Conservation (phyloP, 2,113 vertebrate species). For the Sitta europaea region DNA sequence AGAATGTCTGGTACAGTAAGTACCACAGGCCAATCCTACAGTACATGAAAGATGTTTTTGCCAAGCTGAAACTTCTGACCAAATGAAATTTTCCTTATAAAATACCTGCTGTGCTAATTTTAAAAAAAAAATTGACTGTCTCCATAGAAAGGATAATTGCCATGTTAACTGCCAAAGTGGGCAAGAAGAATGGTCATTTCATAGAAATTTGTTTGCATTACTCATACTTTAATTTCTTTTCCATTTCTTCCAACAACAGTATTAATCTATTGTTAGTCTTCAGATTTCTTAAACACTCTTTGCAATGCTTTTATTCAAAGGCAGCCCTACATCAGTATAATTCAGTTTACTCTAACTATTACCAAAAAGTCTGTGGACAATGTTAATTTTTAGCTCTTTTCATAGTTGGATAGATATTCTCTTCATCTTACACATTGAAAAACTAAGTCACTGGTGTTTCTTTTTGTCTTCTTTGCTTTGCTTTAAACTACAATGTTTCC, state of each 20-base stretch:
- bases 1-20: background rate
- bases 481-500: slow-evolving; percentile 6
- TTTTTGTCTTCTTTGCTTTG: background rate
- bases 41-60: slow-evolving; percentile 6
- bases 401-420: background rate
- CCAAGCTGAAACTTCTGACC: background rate
- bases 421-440: background rate
- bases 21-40: background rate
- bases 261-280: background rate
- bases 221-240: slow-evolving; percentile 20
- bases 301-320: slow-evolving; percentile 27
- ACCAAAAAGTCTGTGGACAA: background rate
- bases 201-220: slow-evolving; percentile 20
- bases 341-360: background rate
- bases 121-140: background rate
- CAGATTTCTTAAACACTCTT: background rate
- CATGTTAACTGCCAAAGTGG: background rate
- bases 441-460: background rate
- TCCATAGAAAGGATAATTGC: background rate
- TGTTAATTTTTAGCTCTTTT: background rate
- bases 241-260: background rate
- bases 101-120: background rate
- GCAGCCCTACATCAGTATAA: background rate
- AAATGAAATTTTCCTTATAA: background rate
- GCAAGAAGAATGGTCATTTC: background rate